These are phyloP conservation scores for Subanguina moxae DNA, from an alignment of 1,140 invertebrate genomes.

Conservation along the genomic window DNA sequence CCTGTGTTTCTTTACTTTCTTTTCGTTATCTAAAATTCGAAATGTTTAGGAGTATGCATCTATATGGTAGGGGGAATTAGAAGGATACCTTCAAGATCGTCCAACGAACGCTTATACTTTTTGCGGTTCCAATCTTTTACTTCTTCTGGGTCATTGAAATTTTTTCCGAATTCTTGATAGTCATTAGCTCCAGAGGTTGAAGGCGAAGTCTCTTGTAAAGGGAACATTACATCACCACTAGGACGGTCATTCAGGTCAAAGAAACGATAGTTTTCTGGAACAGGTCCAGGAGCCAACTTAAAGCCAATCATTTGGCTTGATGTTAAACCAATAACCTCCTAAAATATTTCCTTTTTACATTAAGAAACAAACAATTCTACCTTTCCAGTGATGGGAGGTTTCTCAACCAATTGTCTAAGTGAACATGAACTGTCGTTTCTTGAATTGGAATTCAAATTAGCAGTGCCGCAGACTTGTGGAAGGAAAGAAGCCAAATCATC, in stretches of 20 bases:
- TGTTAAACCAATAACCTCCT: slow-evolving; percentile 48
- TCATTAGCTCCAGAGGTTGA: slow-evolving; percentile 32
- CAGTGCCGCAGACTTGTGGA: slow-evolving; percentile 45
- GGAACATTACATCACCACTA: slow-evolving; percentile 67
- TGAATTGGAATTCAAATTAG: slow-evolving; percentile 36
- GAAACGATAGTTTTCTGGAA: slow-evolving; percentile 90
- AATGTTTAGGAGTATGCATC: slow-evolving; percentile 4
- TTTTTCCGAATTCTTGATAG: slow-evolving; percentile 36
- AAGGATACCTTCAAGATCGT: slow-evolving; percentile 30
- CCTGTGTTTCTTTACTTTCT: slow-evolving; percentile 79
- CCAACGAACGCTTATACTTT: slow-evolving; percentile 66
- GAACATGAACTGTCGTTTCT: slow-evolving; percentile 41
- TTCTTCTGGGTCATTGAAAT: slow-evolving; percentile 65
- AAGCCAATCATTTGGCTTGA: slow-evolving; percentile 86
- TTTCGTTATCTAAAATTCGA: slow-evolving; percentile 17
- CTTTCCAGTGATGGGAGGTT: slow-evolving; percentile 90
- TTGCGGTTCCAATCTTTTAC: slow-evolving; percentile 72
- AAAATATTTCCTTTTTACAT: not conserved
- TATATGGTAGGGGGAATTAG: not conserved
- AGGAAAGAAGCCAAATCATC: slow-evolving; percentile 52
- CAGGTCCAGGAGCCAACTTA: slow-evolving; percentile 83
- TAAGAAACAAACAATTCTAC: slow-evolving; percentile 63
- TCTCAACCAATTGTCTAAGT: slow-evolving; percentile 87
- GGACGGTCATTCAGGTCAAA: slow-evolving; percentile 68
- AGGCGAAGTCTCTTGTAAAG: slow-evolving; percentile 42